Base-by-base conservation (phyloP, 1,140 invertebrate genomes). In the Vollenhovia emeryi region DNA sequence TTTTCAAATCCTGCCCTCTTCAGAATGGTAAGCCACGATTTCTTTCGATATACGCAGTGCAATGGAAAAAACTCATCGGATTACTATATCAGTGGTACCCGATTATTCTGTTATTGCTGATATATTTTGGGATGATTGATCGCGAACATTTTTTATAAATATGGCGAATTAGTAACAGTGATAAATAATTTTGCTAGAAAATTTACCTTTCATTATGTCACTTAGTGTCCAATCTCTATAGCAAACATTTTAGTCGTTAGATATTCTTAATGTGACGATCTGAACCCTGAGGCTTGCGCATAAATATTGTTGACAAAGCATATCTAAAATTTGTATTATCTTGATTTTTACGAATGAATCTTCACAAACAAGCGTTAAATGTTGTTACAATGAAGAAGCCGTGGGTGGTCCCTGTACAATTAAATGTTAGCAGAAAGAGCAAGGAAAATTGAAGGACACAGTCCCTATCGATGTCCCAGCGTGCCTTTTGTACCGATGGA, bases 401-500 rank as follows among this genome's bases (percentile, higher is more conserved):
- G 86, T 93, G 93, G 93, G 93, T 94, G 93, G 93, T 93, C 92
- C 84, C 83, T 87, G 83, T 88, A 89, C 86, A 83, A 88, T 83
- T 87, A 94, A 94, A 94, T 92, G 91, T 93, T 92, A 92, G 91
- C 89, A 74, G 78, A 89, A 88, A 85, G 87, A 87, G 87, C 75
- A 66, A 48, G 80, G 76, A 89, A 78, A 88, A 90, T 88, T 86
- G 86, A 91, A 89, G 85, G 82, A 11, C 59, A 57, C 15, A 52
- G 86, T 89, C 85, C 68, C 79, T 89, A 85, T 86, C 80, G 86
- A 84, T 60, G 62, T 86, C 60, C 27, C 92, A 91, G 91, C 93
- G 88, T 94, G 93, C 93, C 93, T 94, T 85, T 91, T 89, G 91
- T 91, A 91, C 90, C 92, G 69, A 68, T 89, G 93, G 94, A 95